Percentiles rank a stretch among this genome's conserved stretches.
These are phyloP conservation scores for Discoglossus pictus DNA, from an alignment of 2,797 vertebrate species.

Conservation along the genomic window DNA sequence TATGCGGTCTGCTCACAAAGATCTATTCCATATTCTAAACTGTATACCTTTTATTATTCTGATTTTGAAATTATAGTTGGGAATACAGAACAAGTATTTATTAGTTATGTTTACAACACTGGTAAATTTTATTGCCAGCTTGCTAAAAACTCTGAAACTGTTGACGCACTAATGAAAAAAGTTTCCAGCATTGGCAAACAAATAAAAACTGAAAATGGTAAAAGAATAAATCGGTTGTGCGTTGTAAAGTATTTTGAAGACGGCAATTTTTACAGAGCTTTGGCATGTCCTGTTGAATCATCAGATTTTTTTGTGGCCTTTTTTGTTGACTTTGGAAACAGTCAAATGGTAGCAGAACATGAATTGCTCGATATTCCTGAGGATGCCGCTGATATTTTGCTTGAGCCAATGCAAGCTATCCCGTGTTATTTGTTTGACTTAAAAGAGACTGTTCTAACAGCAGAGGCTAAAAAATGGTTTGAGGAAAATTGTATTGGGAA, in stretches of 20 bases:
- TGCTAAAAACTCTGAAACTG: constrained; percentile 71
- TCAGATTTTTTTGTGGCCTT: constrained; percentile 70
- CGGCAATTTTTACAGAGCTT: constrained; percentile 81
- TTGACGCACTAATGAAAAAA: constrained; percentile 71
- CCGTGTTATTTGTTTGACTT: constrained; percentile 75
- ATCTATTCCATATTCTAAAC: constrained; percentile 56
- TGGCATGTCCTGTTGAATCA: constrained; percentile 65
- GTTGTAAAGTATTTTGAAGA: constrained; percentile 82
- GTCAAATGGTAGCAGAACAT: constrained; percentile 69
- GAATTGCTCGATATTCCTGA: constrained; percentile 75
- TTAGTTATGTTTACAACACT: constrained; percentile 78
- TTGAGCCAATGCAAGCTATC: constrained; percentile 88
- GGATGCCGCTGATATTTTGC: constrained; percentile 73
- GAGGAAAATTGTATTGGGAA: constrained; percentile 71
- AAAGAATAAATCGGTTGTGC: constrained; percentile 65
- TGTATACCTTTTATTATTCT: constrained; percentile 82
- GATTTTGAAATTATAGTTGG: constrained; percentile 76
- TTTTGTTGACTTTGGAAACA: constrained; percentile 93
- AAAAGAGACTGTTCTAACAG: constrained; percentile 62
- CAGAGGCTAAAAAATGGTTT: constrained; percentile 78
- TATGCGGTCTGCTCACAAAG: constrained; percentile 57
- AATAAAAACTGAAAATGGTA: constrained; percentile 27
- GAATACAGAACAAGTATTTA: constrained; percentile 77
- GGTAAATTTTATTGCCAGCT: constrained; percentile 87
- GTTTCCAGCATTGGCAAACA: constrained; percentile 62